These are phyloP conservation scores for Porites evermanni DNA, from an alignment of 92 coral and sea anemone genomes.

Conservation along the genomic window DNA sequence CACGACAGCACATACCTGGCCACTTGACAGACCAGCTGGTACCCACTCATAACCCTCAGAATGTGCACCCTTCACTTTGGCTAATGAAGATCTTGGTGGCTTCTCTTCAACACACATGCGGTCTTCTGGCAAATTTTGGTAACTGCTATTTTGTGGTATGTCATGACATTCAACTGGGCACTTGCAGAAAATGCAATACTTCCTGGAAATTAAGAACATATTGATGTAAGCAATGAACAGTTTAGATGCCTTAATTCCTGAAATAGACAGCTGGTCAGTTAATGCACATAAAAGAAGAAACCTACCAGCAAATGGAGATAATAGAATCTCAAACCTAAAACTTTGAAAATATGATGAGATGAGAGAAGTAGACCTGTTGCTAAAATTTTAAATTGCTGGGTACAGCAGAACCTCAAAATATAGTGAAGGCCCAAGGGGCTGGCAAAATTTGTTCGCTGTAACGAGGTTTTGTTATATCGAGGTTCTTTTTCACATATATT, in stretches of 20 bases:
- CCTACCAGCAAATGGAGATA: too few species aligned
- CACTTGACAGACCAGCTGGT: conserved; percentile 78
- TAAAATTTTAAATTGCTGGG: too few species aligned
- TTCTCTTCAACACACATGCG: conserved; percentile 92
- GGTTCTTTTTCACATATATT: too few species aligned
- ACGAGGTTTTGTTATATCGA: too few species aligned
- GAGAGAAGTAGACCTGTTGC: neutral
- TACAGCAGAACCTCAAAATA: too few species aligned
- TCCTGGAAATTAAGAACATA: conserved; percentile 56
- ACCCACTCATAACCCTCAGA: conserved; percentile 97
- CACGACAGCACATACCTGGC: conserved; percentile 65
- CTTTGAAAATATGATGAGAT: neutral
- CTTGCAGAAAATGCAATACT: conserved; percentile 86
- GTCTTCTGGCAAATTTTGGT: conserved; percentile 84
- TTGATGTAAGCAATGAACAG: neutral
- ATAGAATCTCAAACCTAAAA: too few species aligned
- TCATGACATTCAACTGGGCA: conserved; percentile 90
- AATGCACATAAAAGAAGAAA: too few species aligned
- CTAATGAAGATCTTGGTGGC: conserved; percentile 74
- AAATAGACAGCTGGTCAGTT: too few species aligned
- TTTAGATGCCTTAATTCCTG: too few species aligned
- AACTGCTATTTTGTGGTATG: conserved; percentile 73
- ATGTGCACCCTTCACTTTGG: conserved; percentile 70
- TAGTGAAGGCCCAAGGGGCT: too few species aligned
- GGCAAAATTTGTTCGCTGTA: too few species aligned